Evolutionary conservation across 1,140 invertebrate genomes (phyloP).

Genomic region (Apis dorsata): DNA sequence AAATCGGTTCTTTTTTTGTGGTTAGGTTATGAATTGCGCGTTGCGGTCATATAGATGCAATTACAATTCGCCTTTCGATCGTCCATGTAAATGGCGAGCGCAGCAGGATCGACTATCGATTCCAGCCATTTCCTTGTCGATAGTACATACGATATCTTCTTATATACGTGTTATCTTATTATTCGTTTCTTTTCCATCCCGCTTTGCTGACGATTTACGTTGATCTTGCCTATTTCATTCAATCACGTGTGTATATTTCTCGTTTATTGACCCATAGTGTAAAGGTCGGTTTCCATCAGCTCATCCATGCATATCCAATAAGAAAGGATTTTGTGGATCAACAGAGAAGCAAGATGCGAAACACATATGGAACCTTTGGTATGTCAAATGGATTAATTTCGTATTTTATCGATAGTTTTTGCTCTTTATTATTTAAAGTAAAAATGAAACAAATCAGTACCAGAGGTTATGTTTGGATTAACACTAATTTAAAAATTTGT

Average conservation of each 20-base stretch:
- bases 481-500: no score
- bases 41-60: constrained; percentile 1
- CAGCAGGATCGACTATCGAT: background rate
- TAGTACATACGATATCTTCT: background rate
- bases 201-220: background rate
- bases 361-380: constrained; percentile 41
- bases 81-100: background rate
- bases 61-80: background rate
- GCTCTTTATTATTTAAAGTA: background rate
- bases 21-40: background rate
- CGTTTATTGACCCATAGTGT: background rate
- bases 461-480: background rate
- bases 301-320: background rate
- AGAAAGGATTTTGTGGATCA: background rate
- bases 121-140: background rate
- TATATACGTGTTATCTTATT: background rate
- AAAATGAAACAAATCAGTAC: background rate
- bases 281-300: background rate
- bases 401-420: background rate
- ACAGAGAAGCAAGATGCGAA: background rate
- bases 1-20: background rate
- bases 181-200: background rate
- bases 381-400: background rate
- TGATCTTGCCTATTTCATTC: background rate
- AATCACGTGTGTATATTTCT: background rate